Evolutionary conservation across 2,888 invertebrate species (phyloP).

Genomic region (Diplolepis rosae): DNA sequence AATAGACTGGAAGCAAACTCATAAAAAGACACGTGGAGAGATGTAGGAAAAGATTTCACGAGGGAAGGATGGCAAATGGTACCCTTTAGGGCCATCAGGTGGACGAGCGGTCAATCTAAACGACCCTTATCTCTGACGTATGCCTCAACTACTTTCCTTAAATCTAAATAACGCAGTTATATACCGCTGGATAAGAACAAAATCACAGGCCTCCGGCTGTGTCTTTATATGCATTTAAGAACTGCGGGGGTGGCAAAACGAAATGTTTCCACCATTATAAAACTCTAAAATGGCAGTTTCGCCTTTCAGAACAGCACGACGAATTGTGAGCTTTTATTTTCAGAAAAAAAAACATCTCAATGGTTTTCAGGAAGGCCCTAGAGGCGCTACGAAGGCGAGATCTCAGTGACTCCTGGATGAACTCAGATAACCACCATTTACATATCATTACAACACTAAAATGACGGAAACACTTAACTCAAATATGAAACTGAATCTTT

Average conservation of each 20-base stretch:
- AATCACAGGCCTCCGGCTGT: conserved; percentile 36
- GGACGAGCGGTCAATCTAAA: conserved; percentile 72
- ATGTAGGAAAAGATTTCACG: conserved; percentile 64
- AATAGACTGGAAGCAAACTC: conserved; percentile 46
- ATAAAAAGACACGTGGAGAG: conserved; percentile 53
- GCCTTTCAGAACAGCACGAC: conserved; percentile 1
- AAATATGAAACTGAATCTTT: background rate
- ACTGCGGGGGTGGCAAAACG: background rate
- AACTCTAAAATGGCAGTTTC: conserved; percentile 2
- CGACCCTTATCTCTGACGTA: conserved; percentile 67
- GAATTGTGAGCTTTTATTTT: background rate
- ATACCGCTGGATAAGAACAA: conserved; percentile 35
- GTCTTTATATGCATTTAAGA: conserved; percentile 27
- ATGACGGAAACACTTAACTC: too few species aligned
- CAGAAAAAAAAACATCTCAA: background rate
- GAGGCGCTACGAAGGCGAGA: conserved; percentile 1
- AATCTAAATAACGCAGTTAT: conserved; percentile 67
- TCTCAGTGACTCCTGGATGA: conserved; percentile 16
- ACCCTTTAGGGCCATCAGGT: conserved; percentile 71
- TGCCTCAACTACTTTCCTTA: conserved; percentile 48
- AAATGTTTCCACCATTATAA: conserved; percentile 25
- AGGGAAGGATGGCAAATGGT: conserved; percentile 66
- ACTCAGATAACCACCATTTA: conserved; percentile 21
- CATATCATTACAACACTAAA: conserved; percentile 1
- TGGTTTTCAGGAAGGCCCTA: conserved; percentile 10